phyloP scores from a whole-genome alignment of 2,888 invertebrate genomes.

The Eumacrocentrus americanus region DNA sequence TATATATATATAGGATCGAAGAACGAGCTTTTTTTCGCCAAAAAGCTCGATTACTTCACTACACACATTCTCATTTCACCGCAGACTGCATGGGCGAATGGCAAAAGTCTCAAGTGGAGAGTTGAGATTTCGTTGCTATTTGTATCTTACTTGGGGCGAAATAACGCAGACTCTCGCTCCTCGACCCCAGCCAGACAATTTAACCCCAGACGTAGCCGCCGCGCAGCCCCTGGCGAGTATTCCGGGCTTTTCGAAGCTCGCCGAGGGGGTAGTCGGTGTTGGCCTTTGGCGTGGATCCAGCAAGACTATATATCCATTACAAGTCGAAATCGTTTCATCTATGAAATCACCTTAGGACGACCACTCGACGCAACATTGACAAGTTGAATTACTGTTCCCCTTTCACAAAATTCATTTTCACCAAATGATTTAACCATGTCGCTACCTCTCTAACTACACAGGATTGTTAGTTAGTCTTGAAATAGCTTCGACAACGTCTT shows the following conservation, averaged over 20 bases:
- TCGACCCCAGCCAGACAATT: conserved; percentile 27
- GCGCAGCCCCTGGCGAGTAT: conserved; percentile 1
- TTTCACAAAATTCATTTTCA: not conserved
- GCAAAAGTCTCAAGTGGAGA: conserved; percentile 14
- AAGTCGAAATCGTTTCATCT: not conserved
- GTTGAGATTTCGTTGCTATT: conserved; percentile 31
- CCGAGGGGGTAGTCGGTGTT: conserved; percentile 1
- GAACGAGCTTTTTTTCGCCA: not conserved
- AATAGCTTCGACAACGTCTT: too few species aligned
- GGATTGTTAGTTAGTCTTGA: too few species aligned
- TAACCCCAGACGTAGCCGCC: conserved; percentile 21
- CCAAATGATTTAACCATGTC: not conserved
- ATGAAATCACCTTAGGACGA: not conserved
- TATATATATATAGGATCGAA: too few species aligned
- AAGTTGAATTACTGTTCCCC: conserved; percentile 1
- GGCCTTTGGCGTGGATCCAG: conserved; percentile 6
- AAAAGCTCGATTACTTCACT: conserved; percentile 29
- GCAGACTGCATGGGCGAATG: conserved; percentile 6
- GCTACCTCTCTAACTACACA: not conserved
- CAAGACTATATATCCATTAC: not conserved
- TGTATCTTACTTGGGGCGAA: conserved; percentile 23
- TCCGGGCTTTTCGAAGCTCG: conserved; percentile 6
- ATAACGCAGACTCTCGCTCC: conserved; percentile 33
- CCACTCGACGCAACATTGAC: not conserved
- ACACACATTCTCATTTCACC: conserved; percentile 8